A percentile compares a stretch with the other conserved stretches of the same genome.
Conservation (phyloP, 2,888 invertebrate species). For the Noctua janthina region DNA sequence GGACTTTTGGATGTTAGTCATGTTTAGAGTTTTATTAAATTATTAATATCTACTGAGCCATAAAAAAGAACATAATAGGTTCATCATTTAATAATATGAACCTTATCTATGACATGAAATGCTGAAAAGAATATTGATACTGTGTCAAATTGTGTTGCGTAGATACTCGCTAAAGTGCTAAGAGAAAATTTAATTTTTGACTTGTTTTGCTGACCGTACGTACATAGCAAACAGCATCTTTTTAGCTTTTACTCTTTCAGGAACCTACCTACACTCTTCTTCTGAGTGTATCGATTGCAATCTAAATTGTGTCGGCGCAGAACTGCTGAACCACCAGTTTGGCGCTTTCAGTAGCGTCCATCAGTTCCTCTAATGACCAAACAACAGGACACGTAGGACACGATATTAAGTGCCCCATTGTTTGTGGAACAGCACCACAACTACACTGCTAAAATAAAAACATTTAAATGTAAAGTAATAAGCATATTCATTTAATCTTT, state of each 20-base stretch:
- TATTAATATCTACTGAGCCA: background rate
- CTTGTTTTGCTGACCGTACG: background rate
- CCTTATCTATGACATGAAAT: background rate
- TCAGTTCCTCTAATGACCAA: background rate
- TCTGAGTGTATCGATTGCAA: background rate
- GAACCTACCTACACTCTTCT: background rate
- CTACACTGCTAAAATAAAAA: slow-evolving; percentile 13
- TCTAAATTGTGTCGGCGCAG: background rate
- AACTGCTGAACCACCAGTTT: background rate
- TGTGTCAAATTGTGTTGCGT: background rate
- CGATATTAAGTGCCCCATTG: background rate
- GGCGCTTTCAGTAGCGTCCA: background rate
- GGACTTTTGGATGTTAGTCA: too few relatives aligned
- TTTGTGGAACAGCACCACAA: background rate
- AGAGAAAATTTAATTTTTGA: background rate
- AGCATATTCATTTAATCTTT: slow-evolving; percentile 89
- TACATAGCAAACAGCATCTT: background rate
- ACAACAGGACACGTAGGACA: background rate
- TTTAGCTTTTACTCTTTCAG: background rate
- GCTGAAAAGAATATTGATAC: background rate
- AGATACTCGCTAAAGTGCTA: background rate
- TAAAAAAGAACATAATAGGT: background rate
- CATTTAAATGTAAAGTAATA: background rate
- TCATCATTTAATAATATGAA: background rate
- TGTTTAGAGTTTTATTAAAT: too few relatives aligned